These are phyloP conservation scores for Mactromeris polynyma DNA, from an alignment of 2,888 invertebrate species.

Conservation along the genomic window DNA sequence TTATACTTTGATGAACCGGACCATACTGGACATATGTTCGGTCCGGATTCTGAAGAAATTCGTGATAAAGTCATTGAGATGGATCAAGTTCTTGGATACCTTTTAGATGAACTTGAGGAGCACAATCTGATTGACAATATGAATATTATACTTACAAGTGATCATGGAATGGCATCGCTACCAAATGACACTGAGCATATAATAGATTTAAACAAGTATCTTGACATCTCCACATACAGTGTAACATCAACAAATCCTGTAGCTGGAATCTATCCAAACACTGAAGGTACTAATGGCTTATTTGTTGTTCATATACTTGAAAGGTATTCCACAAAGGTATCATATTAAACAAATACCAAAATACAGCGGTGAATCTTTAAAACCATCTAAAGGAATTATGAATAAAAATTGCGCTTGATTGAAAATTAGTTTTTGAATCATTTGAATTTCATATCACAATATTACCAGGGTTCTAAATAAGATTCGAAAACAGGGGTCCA, in stretches of 20 bases:
- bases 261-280: conserved; percentile 89
- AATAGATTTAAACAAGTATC: conserved; percentile 78
- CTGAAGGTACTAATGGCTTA: conserved; percentile 1
- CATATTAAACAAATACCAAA: too few species aligned
- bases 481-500: too few species aligned
- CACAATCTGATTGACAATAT: conserved; percentile 88
- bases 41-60: conserved; percentile 85
- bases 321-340: too few species aligned
- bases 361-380: too few species aligned
- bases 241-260: conserved; percentile 89
- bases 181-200: conserved; percentile 68
- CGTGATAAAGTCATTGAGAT: conserved; percentile 89
- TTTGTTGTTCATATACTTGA: too few species aligned
- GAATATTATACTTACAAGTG: conserved; percentile 91
- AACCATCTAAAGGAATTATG: too few species aligned
- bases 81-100: conserved; percentile 87
- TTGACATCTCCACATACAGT: conserved; percentile 71
- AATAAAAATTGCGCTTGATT: too few species aligned
- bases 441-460: too few species aligned
- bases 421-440: too few species aligned
- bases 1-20: conserved; percentile 92
- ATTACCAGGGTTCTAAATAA: too few species aligned
- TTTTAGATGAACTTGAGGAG: conserved; percentile 88
- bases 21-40: conserved; percentile 89
- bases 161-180: conserved; percentile 91